phyloP scores from a whole-genome alignment of 2,797 vertebrate genomes.

The Takifugu rubripes region DNA sequence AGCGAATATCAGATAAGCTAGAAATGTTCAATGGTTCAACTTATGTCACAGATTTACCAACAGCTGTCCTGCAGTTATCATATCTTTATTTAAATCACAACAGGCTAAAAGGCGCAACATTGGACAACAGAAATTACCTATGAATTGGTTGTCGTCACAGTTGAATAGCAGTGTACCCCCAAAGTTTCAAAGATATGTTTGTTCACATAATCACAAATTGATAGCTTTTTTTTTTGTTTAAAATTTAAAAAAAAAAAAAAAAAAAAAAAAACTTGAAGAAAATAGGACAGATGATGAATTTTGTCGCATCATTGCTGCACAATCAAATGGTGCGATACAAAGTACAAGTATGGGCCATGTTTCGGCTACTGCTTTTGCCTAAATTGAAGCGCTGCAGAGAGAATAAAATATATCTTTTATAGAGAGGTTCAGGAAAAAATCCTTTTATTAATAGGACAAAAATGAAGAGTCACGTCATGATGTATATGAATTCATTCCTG shows the following conservation, averaged over 20 bases:
- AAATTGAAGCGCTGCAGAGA: slow-evolving; percentile 60
- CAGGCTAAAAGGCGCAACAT: slow-evolving; percentile 31
- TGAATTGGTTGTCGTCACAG: slow-evolving; percentile 33
- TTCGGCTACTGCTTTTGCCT: slow-evolving; percentile 61
- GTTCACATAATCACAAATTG: slow-evolving; percentile 26
- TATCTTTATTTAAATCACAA: slow-evolving; percentile 21
- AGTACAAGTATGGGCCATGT: slow-evolving; percentile 41
- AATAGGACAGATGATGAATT: slow-evolving; percentile 51
- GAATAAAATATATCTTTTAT: slow-evolving; percentile 69
- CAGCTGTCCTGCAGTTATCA: slow-evolving; percentile 22
- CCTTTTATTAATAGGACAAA: slow-evolving; percentile 66
- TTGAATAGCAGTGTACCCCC: slow-evolving; percentile 45
- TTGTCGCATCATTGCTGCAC: slow-evolving; percentile 76
- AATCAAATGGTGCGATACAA: slow-evolving; percentile 68
- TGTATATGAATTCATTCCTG: slow-evolving; percentile 68
- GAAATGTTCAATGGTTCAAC: slow-evolving; percentile 50
- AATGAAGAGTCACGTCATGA: slow-evolving; percentile 62
- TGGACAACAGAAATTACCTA: slow-evolving; percentile 27
- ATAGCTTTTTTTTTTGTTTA: slow-evolving; percentile 46
- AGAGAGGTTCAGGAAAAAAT: slow-evolving; percentile 58
- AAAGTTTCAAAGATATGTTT: slow-evolving; percentile 29
- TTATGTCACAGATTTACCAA: slow-evolving; percentile 32
- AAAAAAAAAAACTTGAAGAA: slow-evolving; percentile 45
- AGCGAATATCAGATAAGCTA: slow-evolving; percentile 60
- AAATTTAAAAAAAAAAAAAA: slow-evolving; percentile 24